A percentile compares a stretch with the other conserved stretches of the same genome.
Evolutionary conservation across 2,888 invertebrate species (phyloP).

Genomic region (Hemithea aestivaria): DNA sequence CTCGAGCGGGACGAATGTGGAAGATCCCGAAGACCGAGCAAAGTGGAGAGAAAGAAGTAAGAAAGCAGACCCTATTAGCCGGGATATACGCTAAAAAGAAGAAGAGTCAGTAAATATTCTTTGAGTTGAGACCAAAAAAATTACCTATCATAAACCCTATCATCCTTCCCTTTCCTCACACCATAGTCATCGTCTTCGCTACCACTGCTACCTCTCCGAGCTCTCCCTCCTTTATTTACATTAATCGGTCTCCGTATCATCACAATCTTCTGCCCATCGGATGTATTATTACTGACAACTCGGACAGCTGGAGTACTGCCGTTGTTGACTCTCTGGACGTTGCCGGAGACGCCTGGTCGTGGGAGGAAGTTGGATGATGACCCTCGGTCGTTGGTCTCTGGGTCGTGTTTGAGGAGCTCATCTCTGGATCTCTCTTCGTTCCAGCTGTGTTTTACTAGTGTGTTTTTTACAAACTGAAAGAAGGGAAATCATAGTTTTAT

Average conservation of each 20-base stretch:
- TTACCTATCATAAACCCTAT: slow-evolving; percentile 83
- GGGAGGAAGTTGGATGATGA: slow-evolving; percentile 33
- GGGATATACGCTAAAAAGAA: no score
- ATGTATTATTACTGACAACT: slow-evolving; percentile 12
- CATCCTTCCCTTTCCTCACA: slow-evolving; percentile 80
- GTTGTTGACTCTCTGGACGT: slow-evolving; percentile 19
- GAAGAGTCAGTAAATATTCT: slow-evolving; percentile 6
- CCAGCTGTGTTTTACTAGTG: slow-evolving; percentile 75
- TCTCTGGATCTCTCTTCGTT: slow-evolving; percentile 78
- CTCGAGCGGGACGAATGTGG: no score
- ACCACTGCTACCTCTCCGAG: slow-evolving; percentile 71
- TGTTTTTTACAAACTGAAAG: slow-evolving; percentile 75
- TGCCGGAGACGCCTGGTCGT: slow-evolving; percentile 49
- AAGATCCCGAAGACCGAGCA: no score
- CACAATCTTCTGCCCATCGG: slow-evolving; percentile 34
- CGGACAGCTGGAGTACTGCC: neutral
- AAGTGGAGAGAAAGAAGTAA: no score
- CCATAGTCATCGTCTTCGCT: slow-evolving; percentile 81
- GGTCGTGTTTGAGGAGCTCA: slow-evolving; percentile 70
- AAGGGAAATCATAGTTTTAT: neutral
- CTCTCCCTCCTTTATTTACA: slow-evolving; percentile 57
- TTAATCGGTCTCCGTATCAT: slow-evolving; percentile 42
- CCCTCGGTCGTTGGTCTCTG: slow-evolving; percentile 59
- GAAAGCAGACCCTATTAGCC: no score
- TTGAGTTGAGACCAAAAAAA: no score